A percentile compares a stretch with the other conserved stretches of the same genome.
These are phyloP conservation scores for Gila robusta DNA, from an alignment of 2,797 vertebrate genomes.

Conservation along the genomic window DNA sequence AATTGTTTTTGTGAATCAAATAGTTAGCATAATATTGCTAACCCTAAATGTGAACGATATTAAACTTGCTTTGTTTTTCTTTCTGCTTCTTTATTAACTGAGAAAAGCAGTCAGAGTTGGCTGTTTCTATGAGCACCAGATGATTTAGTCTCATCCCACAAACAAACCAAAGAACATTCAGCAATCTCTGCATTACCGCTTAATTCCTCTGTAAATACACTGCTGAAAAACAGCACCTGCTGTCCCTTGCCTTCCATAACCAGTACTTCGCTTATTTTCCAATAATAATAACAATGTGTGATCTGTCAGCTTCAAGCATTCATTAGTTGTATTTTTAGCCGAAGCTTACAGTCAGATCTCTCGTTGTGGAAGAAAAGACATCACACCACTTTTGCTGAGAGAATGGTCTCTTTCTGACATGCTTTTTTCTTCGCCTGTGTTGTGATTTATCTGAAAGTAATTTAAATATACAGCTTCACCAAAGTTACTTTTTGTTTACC, in stretches of 20 bases:
- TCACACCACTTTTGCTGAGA: conserved; percentile 40
- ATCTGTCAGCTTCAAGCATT: conserved; percentile 33
- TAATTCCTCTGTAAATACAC: conserved; percentile 71
- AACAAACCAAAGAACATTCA: conserved; percentile 38
- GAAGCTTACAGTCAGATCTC: conserved; percentile 45
- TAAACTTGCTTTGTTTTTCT: conserved; percentile 30
- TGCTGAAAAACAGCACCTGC: conserved; percentile 68
- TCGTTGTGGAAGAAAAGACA: conserved; percentile 54
- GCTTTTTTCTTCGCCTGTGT: background rate
- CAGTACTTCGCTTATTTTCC: conserved; percentile 24
- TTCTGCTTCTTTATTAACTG: conserved; percentile 8
- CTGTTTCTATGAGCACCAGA: conserved; percentile 59
- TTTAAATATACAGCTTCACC: conserved; percentile 21
- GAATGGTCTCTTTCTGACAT: conserved; percentile 2
- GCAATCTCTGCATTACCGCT: conserved; percentile 68
- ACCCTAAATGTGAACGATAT: background rate
- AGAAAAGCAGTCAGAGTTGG: conserved; percentile 34
- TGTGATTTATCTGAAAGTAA: conserved; percentile 14
- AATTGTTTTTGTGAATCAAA: background rate
- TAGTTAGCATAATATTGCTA: conserved; percentile 38
- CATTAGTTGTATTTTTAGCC: conserved; percentile 24
- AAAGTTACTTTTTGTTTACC: conserved; percentile 26
- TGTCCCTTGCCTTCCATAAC: conserved; percentile 37
- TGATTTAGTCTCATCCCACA: conserved; percentile 58
- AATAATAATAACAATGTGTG: conserved; percentile 35